Percentiles rank a stretch among this genome's conserved stretches.
Conservation (phyloP, 2,797 vertebrate genomes). For the Otolemur crassicaudatus region DNA sequence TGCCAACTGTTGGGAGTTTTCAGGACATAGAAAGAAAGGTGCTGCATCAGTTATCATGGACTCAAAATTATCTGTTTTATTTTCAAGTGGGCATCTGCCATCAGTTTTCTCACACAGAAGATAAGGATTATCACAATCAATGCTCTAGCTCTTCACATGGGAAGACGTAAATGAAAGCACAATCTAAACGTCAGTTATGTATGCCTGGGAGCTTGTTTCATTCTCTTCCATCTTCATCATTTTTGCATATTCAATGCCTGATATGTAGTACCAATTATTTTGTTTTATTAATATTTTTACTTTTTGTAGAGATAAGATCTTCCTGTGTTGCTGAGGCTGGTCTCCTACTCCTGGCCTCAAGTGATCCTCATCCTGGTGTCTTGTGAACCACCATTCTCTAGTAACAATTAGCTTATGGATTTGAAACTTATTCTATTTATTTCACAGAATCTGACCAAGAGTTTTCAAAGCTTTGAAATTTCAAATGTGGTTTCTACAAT, state of each 20-base stretch:
- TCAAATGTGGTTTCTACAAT: not conserved
- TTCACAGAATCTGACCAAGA: not conserved
- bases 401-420: not conserved
- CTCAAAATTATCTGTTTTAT: not conserved
- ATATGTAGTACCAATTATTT: not conserved
- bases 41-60: not conserved
- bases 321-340: not conserved
- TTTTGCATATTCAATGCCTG: not conserved
- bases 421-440: not conserved
- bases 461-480: constrained; percentile 14
- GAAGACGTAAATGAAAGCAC: not conserved
- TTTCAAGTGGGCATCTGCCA: not conserved
- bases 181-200: not conserved
- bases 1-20: not conserved
- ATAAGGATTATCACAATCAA: not conserved
- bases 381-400: not conserved
- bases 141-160: constrained; percentile 9
- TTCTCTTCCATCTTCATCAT: constrained; percentile 29
- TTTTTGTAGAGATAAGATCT: not conserved
- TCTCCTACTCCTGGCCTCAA: not conserved
- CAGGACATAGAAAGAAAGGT: not conserved
- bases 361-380: not conserved
- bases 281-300: not conserved
- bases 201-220: not conserved
- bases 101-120: constrained; percentile 21